Conservation (phyloP, 2,113 vertebrate genomes). For the Aegithalos caudatus region DNA sequence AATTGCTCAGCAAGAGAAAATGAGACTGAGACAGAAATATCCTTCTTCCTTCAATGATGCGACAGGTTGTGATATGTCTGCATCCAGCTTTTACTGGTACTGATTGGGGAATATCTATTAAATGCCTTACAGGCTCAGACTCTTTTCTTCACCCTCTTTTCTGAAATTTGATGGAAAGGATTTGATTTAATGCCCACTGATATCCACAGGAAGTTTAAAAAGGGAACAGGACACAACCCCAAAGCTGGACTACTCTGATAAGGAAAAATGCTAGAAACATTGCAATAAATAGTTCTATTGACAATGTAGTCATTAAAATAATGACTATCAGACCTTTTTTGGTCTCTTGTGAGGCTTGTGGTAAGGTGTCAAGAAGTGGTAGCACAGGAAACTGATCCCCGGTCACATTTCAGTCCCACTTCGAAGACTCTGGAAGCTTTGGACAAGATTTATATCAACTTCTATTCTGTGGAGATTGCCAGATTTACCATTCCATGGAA, state of each 20-base stretch:
- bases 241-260: background rate
- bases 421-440: background rate
- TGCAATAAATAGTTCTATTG: background rate
- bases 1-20: background rate
- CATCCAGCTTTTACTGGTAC: background rate
- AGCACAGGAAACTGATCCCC: background rate
- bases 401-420: background rate
- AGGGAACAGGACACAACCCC: rapidly evolving
- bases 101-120: background rate
- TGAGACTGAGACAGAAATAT: background rate
- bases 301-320: background rate
- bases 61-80: background rate
- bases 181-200: background rate
- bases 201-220: background rate
- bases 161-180: background rate
- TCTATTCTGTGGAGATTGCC: background rate
- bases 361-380: background rate
- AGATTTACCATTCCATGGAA: background rate
- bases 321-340: background rate
- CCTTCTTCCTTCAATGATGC: background rate
- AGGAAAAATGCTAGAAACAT: background rate
- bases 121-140: background rate
- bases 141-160: background rate
- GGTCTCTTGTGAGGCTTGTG: background rate
- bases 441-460: background rate